Base-by-base conservation (phyloP, 2,113 vertebrate species). In the Orthonyx spaldingii region DNA sequence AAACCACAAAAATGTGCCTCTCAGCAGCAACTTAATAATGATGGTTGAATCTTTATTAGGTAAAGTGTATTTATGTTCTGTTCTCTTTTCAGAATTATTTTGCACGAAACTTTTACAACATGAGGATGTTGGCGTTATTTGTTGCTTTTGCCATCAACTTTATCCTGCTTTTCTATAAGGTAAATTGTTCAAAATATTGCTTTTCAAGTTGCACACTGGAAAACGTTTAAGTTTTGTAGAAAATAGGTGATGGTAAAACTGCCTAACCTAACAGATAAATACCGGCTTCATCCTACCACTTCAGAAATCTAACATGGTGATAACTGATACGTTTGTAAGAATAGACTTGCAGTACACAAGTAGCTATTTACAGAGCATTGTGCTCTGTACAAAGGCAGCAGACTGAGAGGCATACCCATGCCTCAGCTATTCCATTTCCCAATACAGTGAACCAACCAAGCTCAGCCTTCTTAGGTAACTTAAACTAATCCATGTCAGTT, bases 81-180 rank as follows among this genome's bases (percentile, higher is more conserved):
- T 95, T 93, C 61, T 92, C 20, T 87, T 90, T 97, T 75, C 97
- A 99, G 99, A 99, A 99, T 98, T 99, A 99, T 95, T 99, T 99
- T 98, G 99, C 99, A 37, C 98, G 99, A 81, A 99, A 99, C 97
- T 99, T 99, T 96, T 99, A 99, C 98, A 99, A 99, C 97, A 99
- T 99, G 99, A 98, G 99, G 94, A 99, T 99, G 99, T 91, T 99
- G 97, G 99, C 99, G 1, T 96, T 99, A 84, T 99, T 99, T 97
- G 99, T 99, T 46, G 99, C 99, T 56, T 99, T 99, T 93, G 99
- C 99, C 22, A 99, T 99, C 97, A 99, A 99, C 97, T 99, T 99
- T 89, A 99, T 99, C 95, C 98, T 99, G 60, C 98, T 99, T 55
- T 99, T 99, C 96, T 99, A 99, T 88, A 99, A 99, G 99, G 99